Conservation (phyloP, 2,113 vertebrate genomes). For the Chaetops frenatus region DNA sequence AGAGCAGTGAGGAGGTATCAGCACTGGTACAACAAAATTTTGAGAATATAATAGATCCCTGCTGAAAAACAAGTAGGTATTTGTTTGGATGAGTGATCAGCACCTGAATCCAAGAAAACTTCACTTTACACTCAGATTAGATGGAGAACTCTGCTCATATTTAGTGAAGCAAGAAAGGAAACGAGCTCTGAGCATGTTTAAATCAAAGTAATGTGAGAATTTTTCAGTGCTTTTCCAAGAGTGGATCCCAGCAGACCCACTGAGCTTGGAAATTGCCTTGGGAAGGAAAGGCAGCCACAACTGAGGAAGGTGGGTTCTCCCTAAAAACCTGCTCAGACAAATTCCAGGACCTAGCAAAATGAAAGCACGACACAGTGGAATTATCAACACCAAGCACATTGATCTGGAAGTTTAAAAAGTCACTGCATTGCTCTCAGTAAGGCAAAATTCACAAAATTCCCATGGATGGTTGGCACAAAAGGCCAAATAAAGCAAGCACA, state of each 20-base stretch:
- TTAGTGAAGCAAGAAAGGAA: neutral
- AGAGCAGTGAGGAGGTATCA: neutral
- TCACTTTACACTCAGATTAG: neutral
- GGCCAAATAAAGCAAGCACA: neutral
- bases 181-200: neutral
- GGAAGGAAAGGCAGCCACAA: neutral
- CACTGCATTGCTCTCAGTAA: neutral
- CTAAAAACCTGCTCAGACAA: neutral
- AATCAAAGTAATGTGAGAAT: neutral
- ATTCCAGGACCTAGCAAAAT: neutral
- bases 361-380: neutral
- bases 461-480: neutral
- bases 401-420: neutral
- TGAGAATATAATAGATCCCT: neutral
- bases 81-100: neutral
- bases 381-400: neutral
- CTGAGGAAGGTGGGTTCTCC: neutral
- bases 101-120: neutral
- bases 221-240: neutral
- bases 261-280: neutral
- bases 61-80: neutral
- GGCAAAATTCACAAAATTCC: neutral
- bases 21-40: neutral
- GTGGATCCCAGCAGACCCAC: neutral
- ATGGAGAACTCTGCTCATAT: neutral